Base-by-base conservation (phyloP, 2,797 vertebrate genomes). In the Enteromius fasciolatus region DNA sequence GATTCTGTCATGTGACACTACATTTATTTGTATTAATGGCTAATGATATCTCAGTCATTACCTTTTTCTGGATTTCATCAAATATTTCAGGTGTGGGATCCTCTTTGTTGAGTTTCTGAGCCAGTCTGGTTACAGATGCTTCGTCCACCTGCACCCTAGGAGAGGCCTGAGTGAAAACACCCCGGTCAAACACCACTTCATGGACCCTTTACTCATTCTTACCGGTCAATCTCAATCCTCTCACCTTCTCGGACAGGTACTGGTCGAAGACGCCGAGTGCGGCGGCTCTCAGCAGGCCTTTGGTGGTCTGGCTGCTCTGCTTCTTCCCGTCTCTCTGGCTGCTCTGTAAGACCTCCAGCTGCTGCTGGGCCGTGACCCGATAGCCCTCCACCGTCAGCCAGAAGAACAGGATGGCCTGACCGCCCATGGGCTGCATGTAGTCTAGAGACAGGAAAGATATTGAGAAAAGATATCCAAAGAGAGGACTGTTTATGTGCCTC, bases 381-480 rank as follows among this genome's bases (percentile, higher is more conserved):
- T 99, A 99, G 39, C 98, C 98, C 93, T 99, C 98, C 87, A 99
- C 98, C 0, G 98, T 99, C 92, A 99, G 96, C 98, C 98, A 99
- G 93, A 99, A 99, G 92, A 99, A 99, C 82, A 99, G 96, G 92
- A 98, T 97, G 1, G 98, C 97, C 92, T 99, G 98, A 80, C 97
- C 98, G 69, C 97, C 98, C 33, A 96, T 97, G 80, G 95, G 96
- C 94, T 98, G 98, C 98, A 99, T 99, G 91, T 97, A 99, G 96
- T 99, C 98, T 99, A 88, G 12, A 86, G n/a, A 80, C 2, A 31
- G 5, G 5, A 66, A 7, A 25, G 3, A 41, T 5, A n/a, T 5
- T 17, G 48, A 52, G 48, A 7, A 48, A 61, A 5, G n/a, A 57
- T 23, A 23, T 20, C 3, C 15, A 3, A 46, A 2, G 50, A 36